Conservation (phyloP, 2,888 invertebrate species). For the Sesia apiformis region DNA sequence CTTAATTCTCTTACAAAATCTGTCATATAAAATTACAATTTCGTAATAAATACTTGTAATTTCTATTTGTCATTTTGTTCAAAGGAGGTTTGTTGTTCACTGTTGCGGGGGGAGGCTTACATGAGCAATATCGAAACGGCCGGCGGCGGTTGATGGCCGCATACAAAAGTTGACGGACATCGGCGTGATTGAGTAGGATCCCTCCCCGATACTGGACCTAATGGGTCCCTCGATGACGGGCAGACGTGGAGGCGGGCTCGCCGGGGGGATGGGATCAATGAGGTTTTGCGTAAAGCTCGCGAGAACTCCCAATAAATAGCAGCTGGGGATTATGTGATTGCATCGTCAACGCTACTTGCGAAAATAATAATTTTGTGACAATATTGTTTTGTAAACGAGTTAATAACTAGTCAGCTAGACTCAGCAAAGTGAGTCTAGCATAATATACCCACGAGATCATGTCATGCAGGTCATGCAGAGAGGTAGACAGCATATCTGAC, state of each 20-base stretch:
- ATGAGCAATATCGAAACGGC: constrained; percentile 37
- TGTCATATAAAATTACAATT: no score
- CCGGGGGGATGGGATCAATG: constrained; percentile 21
- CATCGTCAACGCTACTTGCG: neutral
- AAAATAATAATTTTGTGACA: no score
- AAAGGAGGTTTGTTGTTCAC: no score
- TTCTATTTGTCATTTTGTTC: no score
- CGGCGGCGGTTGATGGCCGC: constrained; percentile 24
- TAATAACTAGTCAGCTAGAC: no score
- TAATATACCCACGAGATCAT: no score
- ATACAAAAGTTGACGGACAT: constrained; percentile 59
- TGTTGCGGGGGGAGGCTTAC: constrained; percentile 17
- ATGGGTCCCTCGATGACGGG: constrained; percentile 42
- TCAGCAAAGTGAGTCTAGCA: no score
- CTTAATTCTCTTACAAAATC: no score
- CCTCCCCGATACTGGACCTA: constrained; percentile 52
- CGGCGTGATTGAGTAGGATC: constrained; percentile 54
- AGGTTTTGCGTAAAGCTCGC: constrained; percentile 33
- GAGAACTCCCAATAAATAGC: constrained; percentile 34
- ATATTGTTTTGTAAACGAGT: no score
- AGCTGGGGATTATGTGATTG: constrained; percentile 26
- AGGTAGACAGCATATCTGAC: no score
- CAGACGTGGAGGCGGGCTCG: constrained; percentile 10
- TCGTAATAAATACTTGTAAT: no score
- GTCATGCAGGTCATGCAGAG: no score